Base-by-base conservation (phyloP, 2,888 invertebrate genomes). In the Teinopalpus imperialis region DNA sequence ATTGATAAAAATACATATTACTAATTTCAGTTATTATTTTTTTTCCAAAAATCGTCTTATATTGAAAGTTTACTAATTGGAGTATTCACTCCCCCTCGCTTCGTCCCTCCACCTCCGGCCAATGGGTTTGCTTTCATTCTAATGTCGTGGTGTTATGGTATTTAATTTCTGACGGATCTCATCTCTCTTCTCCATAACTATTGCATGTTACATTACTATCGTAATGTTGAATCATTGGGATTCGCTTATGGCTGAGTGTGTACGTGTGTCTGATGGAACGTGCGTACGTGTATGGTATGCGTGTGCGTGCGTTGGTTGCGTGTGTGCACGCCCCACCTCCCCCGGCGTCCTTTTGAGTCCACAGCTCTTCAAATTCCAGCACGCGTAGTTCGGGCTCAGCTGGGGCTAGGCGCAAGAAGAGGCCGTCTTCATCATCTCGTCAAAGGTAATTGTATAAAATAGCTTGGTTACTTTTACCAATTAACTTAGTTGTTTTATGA, bases 311-410 rank as follows among this genome's bases (percentile, higher is more conserved):
- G 45, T 34, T 24, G 21, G 20, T 48, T 43, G 44, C 41, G 49
- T 53, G 54, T 56, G 53, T 56, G 39, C 41, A 42, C 47, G 48
- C 52, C 52, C 72, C 42, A 53, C 54, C 54, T 52, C 63, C 59
- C 68, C 67, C 67, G 67, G 57, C 69, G 68, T 71, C 74, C 76
- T 70, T 68, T 66, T 83, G 70, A 86, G 74, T 74, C 80, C 73
- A 67, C 81, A 88, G 87, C 83, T 87, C 90, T 78, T 91, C 91
- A 73, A 79, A 88, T 81, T 90, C 89, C 76, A 90, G 90, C 60
- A 89, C 90, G 57, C 87, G 90, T 69, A 81, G 86, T 65, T 80
- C 86, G 66, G 68, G 81, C 53, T 79, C 85, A 27, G 77, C 80
- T 45, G 75, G 80, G 49, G 70, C 81, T 42, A 62, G 81, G 36